Evolutionary conservation across 2,113 vertebrate species (phyloP), one percentile per base, ranked within the genome.

Genomic region (Centrocercus urophasianus): DNA sequence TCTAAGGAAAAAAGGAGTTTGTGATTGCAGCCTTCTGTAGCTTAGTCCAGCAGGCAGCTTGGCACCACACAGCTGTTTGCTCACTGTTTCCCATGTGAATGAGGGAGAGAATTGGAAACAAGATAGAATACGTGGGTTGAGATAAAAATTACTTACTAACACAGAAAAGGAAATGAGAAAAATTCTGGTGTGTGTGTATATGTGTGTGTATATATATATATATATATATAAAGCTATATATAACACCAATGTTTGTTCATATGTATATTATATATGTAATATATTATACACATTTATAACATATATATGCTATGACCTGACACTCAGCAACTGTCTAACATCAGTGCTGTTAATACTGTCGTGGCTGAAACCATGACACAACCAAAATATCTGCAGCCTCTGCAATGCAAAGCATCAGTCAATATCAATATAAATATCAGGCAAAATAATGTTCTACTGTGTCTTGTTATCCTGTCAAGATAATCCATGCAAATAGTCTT

Each of bases 401-500:
- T 90, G 38, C 50, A 83, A 28, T 61, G 32, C 12, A 67, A 91
- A 86, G 43, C 25, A 71, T 81, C 34, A 48, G 48, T 70, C 3
- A 2, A 93, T 91, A 95, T 90, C 75, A 71, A 54, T 91, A 61
- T 43, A 77, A 32, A 56, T 75, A 77, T 47, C 70, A 65, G 66
- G 81, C 24, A 85, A 96, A 95, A 89, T 45, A 94, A 79, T 32
- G n/a, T 79, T 89, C 74, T 79, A 27, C 34, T 54, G 78, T 80
- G 25, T 76, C 83, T 95, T 96, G 84, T 88, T 98, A 96, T 87
- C 78, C 57, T 96, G 84, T 91, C 90, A 91, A 82, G 38, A 27
- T 96, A 93, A 97, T 95, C 76, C 77, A 80, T 93, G 88, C 77
- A 95, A 96, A 94, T 78, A 94, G 65, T 78, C 69, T 95, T 97